Evolutionary conservation across 2,797 vertebrate genomes (phyloP).

Genomic region (Luscinia megarhynchos): DNA sequence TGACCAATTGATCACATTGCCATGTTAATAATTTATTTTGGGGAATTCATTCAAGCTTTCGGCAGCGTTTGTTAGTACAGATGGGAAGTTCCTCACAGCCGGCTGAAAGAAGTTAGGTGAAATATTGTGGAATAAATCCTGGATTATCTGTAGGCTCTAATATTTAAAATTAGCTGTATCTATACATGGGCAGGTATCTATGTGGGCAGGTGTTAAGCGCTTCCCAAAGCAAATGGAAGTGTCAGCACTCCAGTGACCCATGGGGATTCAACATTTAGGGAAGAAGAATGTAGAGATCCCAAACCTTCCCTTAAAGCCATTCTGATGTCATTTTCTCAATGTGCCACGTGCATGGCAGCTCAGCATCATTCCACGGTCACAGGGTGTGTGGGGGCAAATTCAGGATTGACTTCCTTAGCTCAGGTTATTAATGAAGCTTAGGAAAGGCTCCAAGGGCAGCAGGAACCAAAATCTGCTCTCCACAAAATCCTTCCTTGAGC

Average conservation of each 20-base stretch:
- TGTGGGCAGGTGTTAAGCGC: accelerated
- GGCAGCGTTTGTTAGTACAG: neutral
- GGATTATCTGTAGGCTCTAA: neutral
- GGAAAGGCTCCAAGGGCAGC: neutral
- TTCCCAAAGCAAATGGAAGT: neutral
- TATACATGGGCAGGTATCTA: too few species aligned
- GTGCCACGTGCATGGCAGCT: neutral
- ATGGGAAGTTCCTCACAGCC: neutral
- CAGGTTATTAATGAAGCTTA: neutral
- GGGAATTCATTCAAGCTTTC: neutral
- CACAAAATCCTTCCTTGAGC: neutral
- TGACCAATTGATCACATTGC: neutral
- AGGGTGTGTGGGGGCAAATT: neutral
- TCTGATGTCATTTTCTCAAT: neutral
- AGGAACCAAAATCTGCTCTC: neutral
- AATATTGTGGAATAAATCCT: neutral
- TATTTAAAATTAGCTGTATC: neutral
- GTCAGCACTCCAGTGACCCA: neutral
- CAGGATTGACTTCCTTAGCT: neutral
- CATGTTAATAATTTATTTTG: neutral
- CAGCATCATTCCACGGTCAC: neutral
- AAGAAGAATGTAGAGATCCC: neutral
- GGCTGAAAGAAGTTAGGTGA: neutral
- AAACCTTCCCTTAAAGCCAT: neutral
- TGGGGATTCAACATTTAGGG: neutral